phyloP scores from a whole-genome alignment of 2,888 invertebrate genomes.

The Notodonta ziczac region DNA sequence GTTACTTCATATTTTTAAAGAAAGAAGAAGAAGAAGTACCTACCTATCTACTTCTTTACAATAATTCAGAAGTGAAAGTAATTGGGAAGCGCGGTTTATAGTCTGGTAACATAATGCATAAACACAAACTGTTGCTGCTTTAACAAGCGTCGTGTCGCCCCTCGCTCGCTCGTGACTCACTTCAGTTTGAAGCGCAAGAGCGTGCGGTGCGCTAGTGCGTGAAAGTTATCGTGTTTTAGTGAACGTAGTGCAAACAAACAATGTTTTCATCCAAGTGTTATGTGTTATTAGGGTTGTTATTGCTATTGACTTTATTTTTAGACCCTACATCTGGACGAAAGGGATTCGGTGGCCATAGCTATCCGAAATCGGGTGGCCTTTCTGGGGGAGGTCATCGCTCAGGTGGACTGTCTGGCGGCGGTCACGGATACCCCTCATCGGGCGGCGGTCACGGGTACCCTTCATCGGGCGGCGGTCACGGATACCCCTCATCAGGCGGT shows the following conservation, averaged over 20 bases:
- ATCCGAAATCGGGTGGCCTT: conserved; percentile 55
- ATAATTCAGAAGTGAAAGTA: neutral
- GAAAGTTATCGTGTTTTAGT: conserved; percentile 27
- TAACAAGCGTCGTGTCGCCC: neutral
- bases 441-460: conserved; percentile 27
- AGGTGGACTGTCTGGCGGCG: conserved; percentile 46
- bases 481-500: conserved; percentile 40
- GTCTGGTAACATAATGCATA: neutral
- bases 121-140: too few species aligned
- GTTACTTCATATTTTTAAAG: too few species aligned
- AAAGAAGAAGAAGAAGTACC: neutral
- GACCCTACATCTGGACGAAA: conserved; percentile 47
- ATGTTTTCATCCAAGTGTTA: conserved; percentile 54
- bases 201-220: conserved; percentile 14
- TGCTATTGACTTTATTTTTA: conserved; percentile 45
- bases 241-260: conserved; percentile 22
- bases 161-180: conserved; percentile 8
- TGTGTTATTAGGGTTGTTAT: conserved; percentile 55
- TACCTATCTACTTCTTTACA: too few species aligned
- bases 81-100: neutral
- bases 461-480: conserved; percentile 35
- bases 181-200: conserved; percentile 54
- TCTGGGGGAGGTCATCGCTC: conserved; percentile 45
- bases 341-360: conserved; percentile 50
- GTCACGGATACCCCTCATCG: conserved; percentile 46